These are phyloP conservation scores for Gadus chalcogrammus DNA, from an alignment of 2,113 vertebrate genomes.

Conservation along the genomic window DNA sequence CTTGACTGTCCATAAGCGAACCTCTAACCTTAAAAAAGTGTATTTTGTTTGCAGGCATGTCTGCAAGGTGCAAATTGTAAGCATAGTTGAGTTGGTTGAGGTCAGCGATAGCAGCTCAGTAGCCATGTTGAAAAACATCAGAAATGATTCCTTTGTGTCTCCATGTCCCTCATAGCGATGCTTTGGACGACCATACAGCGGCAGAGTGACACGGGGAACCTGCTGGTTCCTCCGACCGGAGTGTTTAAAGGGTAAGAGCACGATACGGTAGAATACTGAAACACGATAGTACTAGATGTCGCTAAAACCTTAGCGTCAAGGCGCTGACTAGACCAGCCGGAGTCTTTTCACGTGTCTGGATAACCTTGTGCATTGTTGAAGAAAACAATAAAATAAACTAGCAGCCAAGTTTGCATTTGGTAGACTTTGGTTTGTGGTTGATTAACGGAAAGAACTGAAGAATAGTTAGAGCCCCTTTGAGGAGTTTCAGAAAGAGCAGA, in stretches of 20 bases:
- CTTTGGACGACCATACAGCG: no score
- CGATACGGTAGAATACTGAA: no score
- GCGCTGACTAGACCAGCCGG: background rate
- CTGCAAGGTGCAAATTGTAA: no score
- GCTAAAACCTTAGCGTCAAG: slow-evolving; percentile 26
- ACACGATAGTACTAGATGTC: background rate
- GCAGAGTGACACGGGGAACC: no score
- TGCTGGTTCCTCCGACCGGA: no score
- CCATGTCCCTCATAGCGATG: no score
- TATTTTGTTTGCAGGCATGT: no score
- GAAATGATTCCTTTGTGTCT: background rate
- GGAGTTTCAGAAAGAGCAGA: background rate
- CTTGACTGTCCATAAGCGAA: no score
- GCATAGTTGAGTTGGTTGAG: no score
- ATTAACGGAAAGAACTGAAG: no score
- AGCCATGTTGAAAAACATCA: slow-evolving; percentile 25
- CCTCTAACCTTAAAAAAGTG: no score
- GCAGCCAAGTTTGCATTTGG: slow-evolving; percentile 26
- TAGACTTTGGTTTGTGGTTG: slow-evolving; percentile 44
- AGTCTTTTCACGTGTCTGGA: background rate
- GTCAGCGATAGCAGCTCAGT: slow-evolving; percentile 7
- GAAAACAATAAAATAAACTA: background rate
- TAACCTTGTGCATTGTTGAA: background rate
- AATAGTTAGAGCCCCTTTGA: background rate
- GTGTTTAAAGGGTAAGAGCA: background rate